phyloP scores from a whole-genome alignment of 2,113 vertebrate genomes.

The Mandrillus leucophaeus region DNA sequence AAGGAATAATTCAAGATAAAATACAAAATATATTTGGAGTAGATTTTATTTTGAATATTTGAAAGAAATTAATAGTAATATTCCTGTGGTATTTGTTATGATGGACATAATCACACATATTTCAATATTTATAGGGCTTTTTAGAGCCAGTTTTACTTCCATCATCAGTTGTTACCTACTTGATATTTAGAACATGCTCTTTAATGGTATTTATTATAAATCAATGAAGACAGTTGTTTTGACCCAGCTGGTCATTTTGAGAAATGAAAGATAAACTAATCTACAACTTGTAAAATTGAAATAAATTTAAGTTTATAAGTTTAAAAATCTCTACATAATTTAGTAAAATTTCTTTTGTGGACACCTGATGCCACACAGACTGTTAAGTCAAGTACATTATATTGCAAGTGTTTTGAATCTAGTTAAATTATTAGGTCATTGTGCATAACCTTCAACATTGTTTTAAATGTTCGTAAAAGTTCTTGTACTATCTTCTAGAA shows the following conservation, averaged over 20 bases:
- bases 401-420: neutral
- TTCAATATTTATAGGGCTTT: neutral
- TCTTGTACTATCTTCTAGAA: neutral
- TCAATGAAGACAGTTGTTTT: slow-evolving; percentile 19
- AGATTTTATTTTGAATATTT: neutral
- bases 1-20: neutral
- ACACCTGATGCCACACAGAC: neutral
- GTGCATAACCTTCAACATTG: neutral
- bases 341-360: neutral
- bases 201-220: slow-evolving; percentile 16
- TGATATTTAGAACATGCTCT: neutral
- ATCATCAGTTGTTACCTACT: neutral
- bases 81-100: neutral
- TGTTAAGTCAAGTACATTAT: neutral
- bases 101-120: neutral
- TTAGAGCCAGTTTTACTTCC: neutral
- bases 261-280: neutral
- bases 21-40: neutral
- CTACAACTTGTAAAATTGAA: neutral
- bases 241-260: neutral
- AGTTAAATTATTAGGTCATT: neutral
- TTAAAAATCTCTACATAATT: neutral
- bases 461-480: neutral
- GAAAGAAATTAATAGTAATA: neutral
- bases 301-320: neutral